Base-by-base conservation (phyloP, 2,113 vertebrate genomes). In the Psettodes erumei region DNA sequence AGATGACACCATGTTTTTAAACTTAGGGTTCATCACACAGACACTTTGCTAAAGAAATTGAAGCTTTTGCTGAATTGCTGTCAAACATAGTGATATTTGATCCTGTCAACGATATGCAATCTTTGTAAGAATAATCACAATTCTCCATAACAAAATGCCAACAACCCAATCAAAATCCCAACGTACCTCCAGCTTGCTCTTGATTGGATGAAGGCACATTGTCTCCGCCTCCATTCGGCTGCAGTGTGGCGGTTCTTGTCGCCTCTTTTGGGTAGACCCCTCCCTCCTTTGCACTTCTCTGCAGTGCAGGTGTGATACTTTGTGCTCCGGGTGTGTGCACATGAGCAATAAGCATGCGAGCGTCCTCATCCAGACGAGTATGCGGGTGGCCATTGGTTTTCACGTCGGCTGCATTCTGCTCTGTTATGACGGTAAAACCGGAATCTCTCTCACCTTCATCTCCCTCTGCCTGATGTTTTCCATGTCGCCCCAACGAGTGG, bases 391-490 rank as follows among this genome's bases (percentile, higher is more conserved):
- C 33, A 28, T 18, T 58, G 5, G 47, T 40, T 51, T 68, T 25
- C 5, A 0, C 11, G 1, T 61, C 43, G 4, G 28, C 0, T 19
- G n/a, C 25, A 59, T 75, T 81, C 27, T 77, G 86, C 8, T 89
- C 81, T 0, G 81, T 75, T 64, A 88, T 81, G 12, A 60, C 19
- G 38, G 91, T 77, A 79, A 83, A 89, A 42, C 6, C 10, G 32
- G 28, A 40, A 33, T 75, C 81, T 28, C 62, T 77, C n/a, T 85
- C 48, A 5, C 38, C 0, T 35, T 40, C 3, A 38, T 59, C 28
- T 0, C 6, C 3, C 28, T 62, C 45, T 25, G 72, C 27, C 47
- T 65, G 32, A 19, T 23, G 50, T 43, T 71, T 65, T 74, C 32
- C 48, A 6, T 32, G 43, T n/a, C 61, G 64, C 38, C 3, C 67